Evolutionary conservation across 1,140 invertebrate species (phyloP).

Genomic region (Cydia fagiglandana): DNA sequence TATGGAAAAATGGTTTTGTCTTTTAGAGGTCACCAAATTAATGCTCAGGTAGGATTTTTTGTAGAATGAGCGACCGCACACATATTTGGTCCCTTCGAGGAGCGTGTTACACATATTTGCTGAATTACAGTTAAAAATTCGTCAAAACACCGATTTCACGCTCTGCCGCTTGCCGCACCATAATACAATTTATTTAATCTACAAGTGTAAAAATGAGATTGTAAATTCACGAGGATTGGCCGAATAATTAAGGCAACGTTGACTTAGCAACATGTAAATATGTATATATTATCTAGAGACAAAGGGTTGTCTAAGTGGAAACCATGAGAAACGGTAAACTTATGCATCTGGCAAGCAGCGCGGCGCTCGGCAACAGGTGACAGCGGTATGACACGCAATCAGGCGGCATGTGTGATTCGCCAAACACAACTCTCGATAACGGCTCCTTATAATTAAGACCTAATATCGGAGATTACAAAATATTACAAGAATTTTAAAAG

Average conservation of each 20-base stretch:
- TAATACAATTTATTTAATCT: not conserved
- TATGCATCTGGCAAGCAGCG: slow-evolving; percentile 30
- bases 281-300: not conserved
- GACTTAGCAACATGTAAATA: slow-evolving; percentile 15
- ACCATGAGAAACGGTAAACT: not conserved
- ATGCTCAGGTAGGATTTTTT: slow-evolving; percentile 22
- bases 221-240: not conserved
- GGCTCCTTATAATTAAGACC: slow-evolving; percentile 57
- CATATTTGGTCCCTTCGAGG: slow-evolving; percentile 28
- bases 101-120: slow-evolving; percentile 1
- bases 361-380: slow-evolving; percentile 11
- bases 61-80: slow-evolving; percentile 20
- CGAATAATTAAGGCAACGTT: slow-evolving; percentile 18
- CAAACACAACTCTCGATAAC: slow-evolving; percentile 50
- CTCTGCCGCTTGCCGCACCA: slow-evolving; percentile 23
- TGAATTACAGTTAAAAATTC: slow-evolving; percentile 21
- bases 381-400: slow-evolving; percentile 39
- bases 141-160: slow-evolving; percentile 1
- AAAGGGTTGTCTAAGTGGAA: not conserved
- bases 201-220: slow-evolving; percentile 15
- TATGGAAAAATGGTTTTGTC: slow-evolving; percentile 17
- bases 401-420: slow-evolving; percentile 53
- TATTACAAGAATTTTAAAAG: slow-evolving; percentile 58
- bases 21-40: slow-evolving; percentile 19
- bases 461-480: slow-evolving; percentile 62